phyloP scores from a whole-genome alignment of 2,113 vertebrate genomes.

The Grus americana region DNA sequence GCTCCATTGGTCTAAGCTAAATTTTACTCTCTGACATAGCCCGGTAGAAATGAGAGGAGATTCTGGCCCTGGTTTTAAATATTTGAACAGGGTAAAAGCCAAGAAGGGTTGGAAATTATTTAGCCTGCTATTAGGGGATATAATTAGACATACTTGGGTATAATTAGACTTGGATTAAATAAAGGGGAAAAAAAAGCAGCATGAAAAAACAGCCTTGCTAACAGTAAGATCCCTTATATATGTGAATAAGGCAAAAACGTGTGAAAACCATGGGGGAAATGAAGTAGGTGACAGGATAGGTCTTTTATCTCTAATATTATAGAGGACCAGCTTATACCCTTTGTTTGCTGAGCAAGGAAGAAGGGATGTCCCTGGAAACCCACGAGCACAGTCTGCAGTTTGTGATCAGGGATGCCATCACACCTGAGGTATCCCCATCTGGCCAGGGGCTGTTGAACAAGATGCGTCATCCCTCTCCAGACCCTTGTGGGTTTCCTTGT shows the following conservation, averaged over 20 bases:
- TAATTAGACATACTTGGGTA: slow-evolving; percentile 62
- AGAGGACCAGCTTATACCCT: not conserved
- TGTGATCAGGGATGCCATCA: not conserved
- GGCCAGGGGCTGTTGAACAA: not conserved
- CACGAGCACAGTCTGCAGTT: not conserved
- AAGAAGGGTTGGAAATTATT: slow-evolving; percentile 65
- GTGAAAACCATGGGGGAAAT: slow-evolving; percentile 42
- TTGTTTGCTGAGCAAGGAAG: not conserved
- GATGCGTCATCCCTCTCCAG: not conserved
- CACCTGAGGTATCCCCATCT: not conserved
- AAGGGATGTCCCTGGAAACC: not conserved
- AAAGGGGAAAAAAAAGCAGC: not conserved
- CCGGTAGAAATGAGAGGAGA: slow-evolving; percentile 32
- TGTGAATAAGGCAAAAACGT: not conserved
- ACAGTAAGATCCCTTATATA: slow-evolving; percentile 15
- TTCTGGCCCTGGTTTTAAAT: slow-evolving; percentile 51
- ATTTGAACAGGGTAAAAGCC: slow-evolving; percentile 65
- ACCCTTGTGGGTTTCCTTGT: not conserved
- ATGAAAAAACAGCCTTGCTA: not conserved
- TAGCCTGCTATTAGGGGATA: slow-evolving; percentile 59
- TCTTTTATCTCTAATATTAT: not conserved
- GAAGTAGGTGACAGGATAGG: not conserved
- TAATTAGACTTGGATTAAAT: slow-evolving; percentile 61
- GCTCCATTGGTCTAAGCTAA: not conserved
- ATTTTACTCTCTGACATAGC: slow-evolving; percentile 27